Base-by-base conservation (phyloP, 2,888 invertebrate species). In the Hybos culiciformis region DNA sequence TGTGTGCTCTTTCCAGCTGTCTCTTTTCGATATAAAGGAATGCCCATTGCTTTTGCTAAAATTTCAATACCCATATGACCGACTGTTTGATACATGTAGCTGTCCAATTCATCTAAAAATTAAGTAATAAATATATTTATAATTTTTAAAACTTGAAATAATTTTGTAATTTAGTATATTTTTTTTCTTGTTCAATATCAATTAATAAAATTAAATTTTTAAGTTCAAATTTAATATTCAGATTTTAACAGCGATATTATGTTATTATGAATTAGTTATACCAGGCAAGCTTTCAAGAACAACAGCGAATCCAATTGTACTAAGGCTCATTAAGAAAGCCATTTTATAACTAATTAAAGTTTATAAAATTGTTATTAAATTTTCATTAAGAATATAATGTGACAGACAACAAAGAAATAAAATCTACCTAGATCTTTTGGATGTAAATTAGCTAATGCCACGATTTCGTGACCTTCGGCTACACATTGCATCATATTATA, bases 51-150 rank as follows among this genome's bases (percentile, higher is more conserved):
- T 63, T 91, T 83, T 20, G 93, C 88, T 63, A 94, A 87, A 51
- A 85, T 72, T 51, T 83, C 81, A 50, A 98, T 83, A 15, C 90
- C 92, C 71, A 94, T 88, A 63, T 93, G 90, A 1, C 97, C 98
- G 43, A 98, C 97, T 40, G 94, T 94, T 72, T 99, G 98, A 63
- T 96, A 98, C 98, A 99, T 99, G 62, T 88, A 97, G 61, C 93
- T 93, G 67, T 96, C 94, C 56, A 92, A 63, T 66, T 94, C 94
- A 74, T 85, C 85, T 82, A 63, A 6, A 45, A 48, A 20, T 40
- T 5, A 29, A 29, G 3, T 12, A 12, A 29, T 6, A 29, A 29
- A 29, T 2, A 23, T 26, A 5, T 26, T 26, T 12, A 26, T 26
- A 9, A 26, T 23, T 12, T 26, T 12, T 29, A n/a, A n/a, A n/a